phyloP scores from a whole-genome alignment of 2,797 vertebrate species.

The Pterois miles region DNA sequence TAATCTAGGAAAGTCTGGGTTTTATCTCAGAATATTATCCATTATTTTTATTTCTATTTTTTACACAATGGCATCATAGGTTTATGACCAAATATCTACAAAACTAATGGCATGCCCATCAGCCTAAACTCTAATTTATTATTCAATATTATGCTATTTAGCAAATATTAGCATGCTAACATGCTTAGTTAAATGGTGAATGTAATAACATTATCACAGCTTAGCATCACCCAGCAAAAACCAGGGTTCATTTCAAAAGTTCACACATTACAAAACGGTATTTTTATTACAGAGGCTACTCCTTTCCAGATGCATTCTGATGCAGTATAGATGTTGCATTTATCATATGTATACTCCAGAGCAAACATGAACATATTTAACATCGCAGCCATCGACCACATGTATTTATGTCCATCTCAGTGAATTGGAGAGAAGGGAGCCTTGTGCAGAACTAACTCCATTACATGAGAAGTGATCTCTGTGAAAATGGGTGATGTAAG shows the following conservation, averaged over 20 bases:
- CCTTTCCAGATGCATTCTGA: not conserved
- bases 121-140: not conserved
- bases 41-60: too few species aligned
- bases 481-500: constrained; percentile 8
- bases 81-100: not conserved
- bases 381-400: not conserved
- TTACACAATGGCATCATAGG: too few species aligned
- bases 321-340: not conserved
- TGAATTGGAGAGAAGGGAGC: constrained; percentile 8
- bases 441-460: constrained; percentile 2
- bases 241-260: not conserved
- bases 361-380: not conserved
- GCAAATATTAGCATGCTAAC: not conserved
- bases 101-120: not conserved
- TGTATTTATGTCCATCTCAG: not conserved
- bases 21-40: too few species aligned
- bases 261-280: not conserved
- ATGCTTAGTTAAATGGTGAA: not conserved
- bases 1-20: too few species aligned
- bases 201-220: not conserved
- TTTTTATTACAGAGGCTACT: not conserved
- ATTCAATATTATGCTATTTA: not conserved
- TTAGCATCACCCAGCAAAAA: not conserved
- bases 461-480: constrained; percentile 34
- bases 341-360: not conserved